These are phyloP conservation scores for Centruroides sculpturatus DNA, from an alignment of 1,140 invertebrate genomes.

Conservation along the genomic window DNA sequence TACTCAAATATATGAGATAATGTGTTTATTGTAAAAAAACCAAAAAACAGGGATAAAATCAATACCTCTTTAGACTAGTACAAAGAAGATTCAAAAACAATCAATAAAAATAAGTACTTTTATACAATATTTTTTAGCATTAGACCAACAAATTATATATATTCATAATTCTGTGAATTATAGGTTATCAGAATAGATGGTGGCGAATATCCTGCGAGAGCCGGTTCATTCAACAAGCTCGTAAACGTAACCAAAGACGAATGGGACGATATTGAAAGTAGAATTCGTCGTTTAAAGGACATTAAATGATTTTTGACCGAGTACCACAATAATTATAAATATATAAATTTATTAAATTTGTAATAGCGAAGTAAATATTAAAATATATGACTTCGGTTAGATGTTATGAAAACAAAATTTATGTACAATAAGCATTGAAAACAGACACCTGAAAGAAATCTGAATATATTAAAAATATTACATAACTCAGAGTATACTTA, in stretches of 20 bases:
- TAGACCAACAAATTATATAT: neutral
- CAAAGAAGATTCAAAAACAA: neutral
- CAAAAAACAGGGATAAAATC: too few relatives aligned
- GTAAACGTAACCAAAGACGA: neutral
- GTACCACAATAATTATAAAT: neutral
- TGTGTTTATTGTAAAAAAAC: neutral
- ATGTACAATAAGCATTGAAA: too few relatives aligned
- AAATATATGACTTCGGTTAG: neutral
- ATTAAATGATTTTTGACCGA: neutral
- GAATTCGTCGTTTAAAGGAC: neutral
- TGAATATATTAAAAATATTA: too few relatives aligned
- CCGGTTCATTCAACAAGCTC: neutral
- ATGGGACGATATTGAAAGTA: neutral
- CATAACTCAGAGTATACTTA: too few relatives aligned
- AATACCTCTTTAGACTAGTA: neutral
- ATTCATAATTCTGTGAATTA: neutral
- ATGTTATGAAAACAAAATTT: too few relatives aligned
- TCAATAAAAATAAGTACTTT: neutral
- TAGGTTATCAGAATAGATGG: neutral
- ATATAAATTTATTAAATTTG: neutral
- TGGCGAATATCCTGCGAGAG: neutral
- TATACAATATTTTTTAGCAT: neutral
- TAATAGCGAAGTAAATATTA: neutral
- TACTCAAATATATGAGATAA: neutral
- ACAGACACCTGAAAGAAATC: too few relatives aligned